A percentile compares a stretch with the other conserved stretches of the same genome.
Evolutionary conservation across 2,113 vertebrate species (phyloP).

Genomic region (Gallinago undulata): DNA sequence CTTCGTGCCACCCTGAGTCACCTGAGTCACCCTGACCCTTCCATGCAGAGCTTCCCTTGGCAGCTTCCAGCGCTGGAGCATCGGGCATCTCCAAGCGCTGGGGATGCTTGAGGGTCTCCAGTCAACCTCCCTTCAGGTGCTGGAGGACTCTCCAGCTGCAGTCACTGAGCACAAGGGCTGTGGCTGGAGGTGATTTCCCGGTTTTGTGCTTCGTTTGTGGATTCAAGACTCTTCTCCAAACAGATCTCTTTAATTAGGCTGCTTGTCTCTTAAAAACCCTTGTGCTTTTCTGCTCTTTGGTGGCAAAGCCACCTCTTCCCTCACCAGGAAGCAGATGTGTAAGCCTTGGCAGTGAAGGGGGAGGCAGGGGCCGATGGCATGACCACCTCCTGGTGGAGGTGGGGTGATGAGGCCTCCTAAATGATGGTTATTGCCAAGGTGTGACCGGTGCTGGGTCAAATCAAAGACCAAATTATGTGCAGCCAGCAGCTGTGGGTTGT

Average conservation of each 20-base stretch:
- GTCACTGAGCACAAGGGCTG: neutral
- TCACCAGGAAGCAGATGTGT: neutral
- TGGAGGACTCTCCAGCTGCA: neutral
- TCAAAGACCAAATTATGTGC: neutral
- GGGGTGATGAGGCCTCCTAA: neutral
- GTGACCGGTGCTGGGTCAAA: neutral
- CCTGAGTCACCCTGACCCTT: rapidly evolving
- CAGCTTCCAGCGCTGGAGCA: neutral
- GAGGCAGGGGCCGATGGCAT: neutral
- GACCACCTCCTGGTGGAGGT: neutral
- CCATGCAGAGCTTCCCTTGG: neutral
- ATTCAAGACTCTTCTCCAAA: neutral
- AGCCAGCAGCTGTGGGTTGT: neutral
- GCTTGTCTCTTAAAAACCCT: neutral
- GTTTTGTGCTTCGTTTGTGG: neutral
- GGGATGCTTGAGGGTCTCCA: neutral
- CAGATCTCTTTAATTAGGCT: neutral
- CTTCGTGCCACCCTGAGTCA: neutral
- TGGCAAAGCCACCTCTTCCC: neutral
- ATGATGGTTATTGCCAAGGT: neutral
- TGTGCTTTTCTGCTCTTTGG: neutral
- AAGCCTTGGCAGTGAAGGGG: rapidly evolving
- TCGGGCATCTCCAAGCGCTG: neutral
- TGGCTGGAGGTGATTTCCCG: neutral
- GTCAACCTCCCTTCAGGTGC: rapidly evolving